Evolutionary conservation across 1,140 invertebrate genomes (phyloP), one percentile per base, ranked within the genome.

Genomic region (Drosophila biarmipes): DNA sequence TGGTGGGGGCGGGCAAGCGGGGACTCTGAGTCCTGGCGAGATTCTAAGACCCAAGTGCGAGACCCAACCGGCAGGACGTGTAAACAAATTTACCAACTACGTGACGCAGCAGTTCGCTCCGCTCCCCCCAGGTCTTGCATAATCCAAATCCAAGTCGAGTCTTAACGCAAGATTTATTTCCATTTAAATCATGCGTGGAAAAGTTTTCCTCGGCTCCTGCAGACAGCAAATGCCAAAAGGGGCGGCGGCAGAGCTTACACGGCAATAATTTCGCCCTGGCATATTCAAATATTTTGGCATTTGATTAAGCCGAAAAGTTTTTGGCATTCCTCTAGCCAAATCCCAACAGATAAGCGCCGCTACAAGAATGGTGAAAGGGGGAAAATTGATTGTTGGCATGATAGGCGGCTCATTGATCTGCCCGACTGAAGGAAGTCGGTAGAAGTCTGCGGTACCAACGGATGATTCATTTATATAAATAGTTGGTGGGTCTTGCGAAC

Each of bases 131-230:
- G 29, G 48, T 55, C 19, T 49, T 48, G 42, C 46, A 54, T 56
- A 62, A 67, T 62, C 74, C 54, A 51, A 89, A 87, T 89, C 84
- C 84, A 78, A 86, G 72, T 72, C 55, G 67, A 82, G 77, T 79
- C 84, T 87, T 87, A 87, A 87, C 84, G 72, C 84, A 87, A 87
- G 84, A 87, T 87, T 87, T 87, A 87, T 87, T 80, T 66, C 76
- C 84, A 89, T 87, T 87, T 87, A 87, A 87, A 87, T 89, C 84
- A 87, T 87, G 84, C 84, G 84, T 87, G 85, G 79, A 76, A 87
- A 87, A 87, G 45, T 87, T 87, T 85, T 78, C 21, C 49, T n/a
- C 58, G 43, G 57, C 61, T 76, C 58, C 51, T 63, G 68, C 66
- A 59, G 73, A 63, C 58, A 77, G 73, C 71, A 77, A 76, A 86